Conservation (phyloP, 2,797 vertebrate species). For the Lepus oiostolus region DNA sequence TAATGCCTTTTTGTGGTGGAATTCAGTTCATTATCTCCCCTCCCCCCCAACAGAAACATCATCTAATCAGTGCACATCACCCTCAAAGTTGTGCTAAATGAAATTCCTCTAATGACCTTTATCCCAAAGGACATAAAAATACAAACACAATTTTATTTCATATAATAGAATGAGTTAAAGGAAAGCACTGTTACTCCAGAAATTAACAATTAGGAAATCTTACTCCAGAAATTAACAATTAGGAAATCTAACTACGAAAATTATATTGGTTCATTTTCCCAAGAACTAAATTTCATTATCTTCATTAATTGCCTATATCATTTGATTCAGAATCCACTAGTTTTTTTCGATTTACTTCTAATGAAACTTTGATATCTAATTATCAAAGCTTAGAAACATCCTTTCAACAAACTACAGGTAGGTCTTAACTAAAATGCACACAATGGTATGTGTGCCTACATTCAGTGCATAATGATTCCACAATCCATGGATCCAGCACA, state of each 20-base stretch:
- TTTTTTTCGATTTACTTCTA: slow-evolving; percentile 32
- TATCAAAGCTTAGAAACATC: slow-evolving; percentile 35
- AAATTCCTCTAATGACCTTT: not conserved
- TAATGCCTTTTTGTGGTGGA: not conserved
- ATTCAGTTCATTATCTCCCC: slow-evolving; percentile 25
- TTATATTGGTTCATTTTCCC: not conserved
- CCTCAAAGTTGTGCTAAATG: too few species aligned
- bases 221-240: slow-evolving; percentile 37
- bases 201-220: slow-evolving; percentile 9
- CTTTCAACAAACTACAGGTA: not conserved
- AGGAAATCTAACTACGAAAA: slow-evolving; percentile 8
- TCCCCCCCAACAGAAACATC: not conserved
- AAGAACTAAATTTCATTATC: not conserved
- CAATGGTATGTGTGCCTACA: not conserved
- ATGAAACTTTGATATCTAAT: slow-evolving; percentile 29
- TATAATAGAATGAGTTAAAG: not conserved
- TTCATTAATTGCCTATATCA: not conserved
- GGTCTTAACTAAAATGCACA: not conserved
- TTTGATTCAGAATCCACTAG: not conserved
- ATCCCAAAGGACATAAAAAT: not conserved
- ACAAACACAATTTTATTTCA: slow-evolving; percentile 35
- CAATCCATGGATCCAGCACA: not conserved
- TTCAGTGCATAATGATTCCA: not conserved
- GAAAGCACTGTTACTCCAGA: slow-evolving; percentile 11
- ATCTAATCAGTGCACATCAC: too few species aligned